A percentile compares a stretch with the other conserved stretches of the same genome.
Evolutionary conservation across 2,113 vertebrate genomes (phyloP).

Genomic region (Tringa solitaria): DNA sequence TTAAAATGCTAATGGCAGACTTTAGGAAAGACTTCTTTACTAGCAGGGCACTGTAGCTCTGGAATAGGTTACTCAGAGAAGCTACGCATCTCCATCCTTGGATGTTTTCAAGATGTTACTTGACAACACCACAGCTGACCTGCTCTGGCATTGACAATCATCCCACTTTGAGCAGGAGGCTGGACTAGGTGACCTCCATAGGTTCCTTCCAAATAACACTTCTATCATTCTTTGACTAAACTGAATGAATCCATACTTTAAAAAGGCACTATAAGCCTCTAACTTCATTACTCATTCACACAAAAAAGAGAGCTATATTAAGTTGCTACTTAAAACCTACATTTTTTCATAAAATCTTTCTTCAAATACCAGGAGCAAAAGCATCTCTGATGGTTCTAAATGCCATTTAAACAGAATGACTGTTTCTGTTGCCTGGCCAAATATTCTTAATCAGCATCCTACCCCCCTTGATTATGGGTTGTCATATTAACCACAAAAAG

Average conservation of each 20-base stretch:
- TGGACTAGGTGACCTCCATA: background rate
- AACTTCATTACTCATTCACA: background rate
- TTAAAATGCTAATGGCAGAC: background rate
- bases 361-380: background rate
- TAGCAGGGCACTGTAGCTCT: background rate
- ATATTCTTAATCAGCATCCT: background rate
- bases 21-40: background rate
- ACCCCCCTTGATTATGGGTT: background rate
- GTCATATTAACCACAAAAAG: background rate
- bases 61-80: background rate
- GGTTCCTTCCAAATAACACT: background rate
- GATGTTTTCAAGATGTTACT: background rate
- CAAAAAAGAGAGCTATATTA: background rate
- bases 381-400: background rate
- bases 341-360: background rate
- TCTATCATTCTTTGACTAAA: background rate
- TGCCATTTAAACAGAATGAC: background rate
- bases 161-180: background rate
- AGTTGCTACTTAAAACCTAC: background rate
- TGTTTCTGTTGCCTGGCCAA: background rate
- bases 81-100: background rate
- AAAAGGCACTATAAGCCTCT: background rate
- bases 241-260: background rate
- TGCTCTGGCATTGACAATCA: background rate
- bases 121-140: background rate